Base-by-base conservation (phyloP, 2,113 vertebrate genomes). In the Anguilla japonica region DNA sequence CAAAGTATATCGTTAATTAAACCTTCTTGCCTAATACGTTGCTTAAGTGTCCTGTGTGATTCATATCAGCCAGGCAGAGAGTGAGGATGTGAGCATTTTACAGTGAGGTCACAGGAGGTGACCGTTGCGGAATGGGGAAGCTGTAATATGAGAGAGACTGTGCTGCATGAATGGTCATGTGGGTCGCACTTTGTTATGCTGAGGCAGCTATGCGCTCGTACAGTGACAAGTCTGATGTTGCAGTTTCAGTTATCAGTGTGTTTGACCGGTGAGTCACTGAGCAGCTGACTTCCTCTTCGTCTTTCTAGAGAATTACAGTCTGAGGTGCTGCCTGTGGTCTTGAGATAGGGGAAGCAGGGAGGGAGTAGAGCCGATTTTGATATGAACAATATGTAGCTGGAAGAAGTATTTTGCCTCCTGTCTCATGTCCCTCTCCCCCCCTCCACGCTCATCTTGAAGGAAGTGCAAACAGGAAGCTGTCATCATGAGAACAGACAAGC, bases 101-200 rank as follows among this genome's bases (percentile, higher is more conserved):
- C 5, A 13, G 71, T 75, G 26, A 13, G 71, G 71, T 75, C 71
- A 75, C 5, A 75, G 71, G 71, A 75, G 5, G 71, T 75, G n/a
- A 75, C 71, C 34, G 34, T 71, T 20, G n/a, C 63, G 71, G 71
- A 75, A 75, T 75, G 71, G 71, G 71, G 71, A 75, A 75, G 71
- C 11, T 13, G 71, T 11, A 75, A 29, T n/a, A 75, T n/a, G n/a
- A 1, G 20, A 29, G 71, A 2, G 11, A 75, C n/a, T n/a, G 71
- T 0, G 2, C n/a, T 26, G 11, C 9, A 13, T 29, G 11, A 75
- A n/a, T 13, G 26, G 26, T n/a, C 34, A 34, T 75, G 26, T 34
- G 71, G 26, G 0, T 0, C 2, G 2, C 26, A 34, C 16, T 26
- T 16, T n/a, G 26, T 71, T 22, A 71, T n/a, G 6, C 22, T 71